These are phyloP conservation scores for Smittia aterrima DNA, from an alignment of 2,888 invertebrate genomes.

Conservation along the genomic window DNA sequence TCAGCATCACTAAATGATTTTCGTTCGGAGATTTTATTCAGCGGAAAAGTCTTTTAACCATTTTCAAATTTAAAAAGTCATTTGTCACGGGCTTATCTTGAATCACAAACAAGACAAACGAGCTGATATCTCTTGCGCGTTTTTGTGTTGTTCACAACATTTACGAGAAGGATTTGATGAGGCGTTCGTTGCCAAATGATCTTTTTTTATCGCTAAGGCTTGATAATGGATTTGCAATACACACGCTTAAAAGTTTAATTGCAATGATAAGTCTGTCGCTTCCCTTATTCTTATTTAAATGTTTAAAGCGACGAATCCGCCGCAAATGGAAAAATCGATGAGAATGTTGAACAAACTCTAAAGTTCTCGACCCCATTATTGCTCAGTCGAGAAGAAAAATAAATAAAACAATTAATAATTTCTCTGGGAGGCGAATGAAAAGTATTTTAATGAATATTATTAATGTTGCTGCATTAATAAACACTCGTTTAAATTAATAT, in stretches of 20 bases:
- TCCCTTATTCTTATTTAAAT: neutral
- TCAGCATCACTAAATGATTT: conserved; percentile 7
- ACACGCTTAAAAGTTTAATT: neutral
- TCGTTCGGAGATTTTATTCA: neutral
- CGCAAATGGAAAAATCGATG: conserved; percentile 18
- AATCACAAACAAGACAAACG: conserved; percentile 10
- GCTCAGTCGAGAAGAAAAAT: neutral
- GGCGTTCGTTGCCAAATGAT: neutral
- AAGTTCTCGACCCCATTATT: neutral
- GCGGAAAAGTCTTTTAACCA: neutral
- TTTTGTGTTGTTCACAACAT: conserved; percentile 22
- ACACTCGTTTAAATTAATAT: conserved; percentile 41
- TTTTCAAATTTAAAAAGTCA: conserved; percentile 39
- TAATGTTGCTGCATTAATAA: conserved; percentile 41
- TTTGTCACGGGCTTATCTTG: conserved; percentile 29
- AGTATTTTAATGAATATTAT: conserved; percentile 30
- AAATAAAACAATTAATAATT: conserved; percentile 28
- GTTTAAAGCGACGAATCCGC: neutral
- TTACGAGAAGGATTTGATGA: conserved; percentile 29
- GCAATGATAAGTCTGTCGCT: no score
- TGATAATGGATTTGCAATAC: conserved; percentile 27
- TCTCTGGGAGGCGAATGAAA: neutral
- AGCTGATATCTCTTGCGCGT: conserved; percentile 5
- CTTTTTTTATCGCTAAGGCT: neutral
- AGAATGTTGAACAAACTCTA: neutral